phyloP scores from a whole-genome alignment of 2,113 vertebrate genomes.

The Thamnophis sirtalis region DNA sequence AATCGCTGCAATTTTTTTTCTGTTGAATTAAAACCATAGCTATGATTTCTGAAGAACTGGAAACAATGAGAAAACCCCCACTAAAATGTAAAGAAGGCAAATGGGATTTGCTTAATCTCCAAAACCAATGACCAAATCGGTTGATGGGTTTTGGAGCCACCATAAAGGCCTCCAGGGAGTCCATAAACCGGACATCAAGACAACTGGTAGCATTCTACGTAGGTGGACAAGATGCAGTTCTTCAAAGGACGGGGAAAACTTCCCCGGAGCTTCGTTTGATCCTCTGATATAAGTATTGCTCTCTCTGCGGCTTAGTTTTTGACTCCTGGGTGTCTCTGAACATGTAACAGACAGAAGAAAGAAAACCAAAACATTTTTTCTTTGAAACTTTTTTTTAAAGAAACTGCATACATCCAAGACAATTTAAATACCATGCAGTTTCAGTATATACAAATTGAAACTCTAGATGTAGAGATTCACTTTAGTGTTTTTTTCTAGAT shows the following conservation, averaged over 20 bases:
- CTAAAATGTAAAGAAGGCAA: neutral
- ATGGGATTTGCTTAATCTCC: neutral
- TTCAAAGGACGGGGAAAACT: neutral
- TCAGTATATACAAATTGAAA: conserved; percentile 84
- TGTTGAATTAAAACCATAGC: neutral
- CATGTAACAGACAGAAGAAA: conserved; percentile 26
- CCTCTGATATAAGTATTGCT: neutral
- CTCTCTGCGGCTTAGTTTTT: neutral
- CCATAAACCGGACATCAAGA: neutral
- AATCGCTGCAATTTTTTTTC: neutral
- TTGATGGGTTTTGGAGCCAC: neutral
- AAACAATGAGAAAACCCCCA: neutral
- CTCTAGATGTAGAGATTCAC: conserved; percentile 71
- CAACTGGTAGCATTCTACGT: neutral
- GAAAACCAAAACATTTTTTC: conserved; percentile 48
- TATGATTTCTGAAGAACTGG: neutral
- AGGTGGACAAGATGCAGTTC: neutral
- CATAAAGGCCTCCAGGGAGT: neutral
- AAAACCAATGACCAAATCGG: neutral
- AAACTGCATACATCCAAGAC: conserved; percentile 92
- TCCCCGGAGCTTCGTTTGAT: neutral
- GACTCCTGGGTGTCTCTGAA: neutral
- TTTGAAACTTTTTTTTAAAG: conserved; percentile 77
- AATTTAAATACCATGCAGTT: conserved; percentile 91
- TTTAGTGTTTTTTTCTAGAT: conserved; percentile 68